These are phyloP conservation scores for Remorina albescens DNA, from an alignment of 2,797 vertebrate genomes.

Conservation along the genomic window DNA sequence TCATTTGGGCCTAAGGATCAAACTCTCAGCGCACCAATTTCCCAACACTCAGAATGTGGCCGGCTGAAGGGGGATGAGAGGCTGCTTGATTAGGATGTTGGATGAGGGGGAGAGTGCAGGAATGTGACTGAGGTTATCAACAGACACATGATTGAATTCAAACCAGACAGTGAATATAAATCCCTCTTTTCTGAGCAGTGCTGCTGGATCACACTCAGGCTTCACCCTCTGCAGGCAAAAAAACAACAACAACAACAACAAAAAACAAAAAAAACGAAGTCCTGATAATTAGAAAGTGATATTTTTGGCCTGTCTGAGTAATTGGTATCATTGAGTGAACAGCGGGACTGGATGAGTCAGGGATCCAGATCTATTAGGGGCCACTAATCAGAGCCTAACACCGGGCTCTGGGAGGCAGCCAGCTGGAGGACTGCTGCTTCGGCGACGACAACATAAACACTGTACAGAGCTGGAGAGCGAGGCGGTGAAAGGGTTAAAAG, in stretches of 20 bases:
- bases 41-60: constrained; percentile 26
- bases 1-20: constrained; percentile 18
- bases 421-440: constrained; percentile 39
- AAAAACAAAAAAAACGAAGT: too few species aligned
- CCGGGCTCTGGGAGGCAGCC: constrained; percentile 53
- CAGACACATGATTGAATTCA: constrained; percentile 38
- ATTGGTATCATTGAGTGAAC: constrained; percentile 72
- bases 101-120: constrained; percentile 28
- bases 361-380: constrained; percentile 71
- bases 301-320: constrained; percentile 72
- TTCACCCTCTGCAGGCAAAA: not conserved
- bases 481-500: not conserved
- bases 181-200: constrained; percentile 9
- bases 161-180: not conserved
- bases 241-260: too few species aligned
- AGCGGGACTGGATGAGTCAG: constrained; percentile 71
- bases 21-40: constrained; percentile 48
- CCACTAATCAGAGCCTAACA: constrained; percentile 63
- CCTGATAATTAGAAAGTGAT: constrained; percentile 63
- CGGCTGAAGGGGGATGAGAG: constrained; percentile 46
- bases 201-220: constrained; percentile 1
- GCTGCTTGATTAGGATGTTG: constrained; percentile 25
- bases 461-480: not conserved
- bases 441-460: not conserved
- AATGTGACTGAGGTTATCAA: constrained; percentile 34